phyloP scores from a whole-genome alignment of 2,888 invertebrate species.

The Morpho achilles region DNA sequence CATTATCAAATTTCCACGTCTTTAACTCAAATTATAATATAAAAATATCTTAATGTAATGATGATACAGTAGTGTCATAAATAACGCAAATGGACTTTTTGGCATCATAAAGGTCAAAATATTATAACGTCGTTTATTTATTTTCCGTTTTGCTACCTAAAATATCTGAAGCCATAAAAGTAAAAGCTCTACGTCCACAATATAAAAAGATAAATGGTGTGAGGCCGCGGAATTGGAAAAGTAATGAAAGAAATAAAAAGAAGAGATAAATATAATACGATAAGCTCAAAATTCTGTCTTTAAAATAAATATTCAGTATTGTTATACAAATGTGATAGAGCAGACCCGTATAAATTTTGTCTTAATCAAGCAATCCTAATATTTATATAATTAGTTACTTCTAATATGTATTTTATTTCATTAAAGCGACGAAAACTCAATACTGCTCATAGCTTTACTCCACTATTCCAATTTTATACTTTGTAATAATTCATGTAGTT shows the following conservation, averaged over 20 bases:
- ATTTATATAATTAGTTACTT: too few species aligned
- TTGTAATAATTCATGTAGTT: too few species aligned
- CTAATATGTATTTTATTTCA: too few species aligned
- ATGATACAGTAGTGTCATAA: too few species aligned
- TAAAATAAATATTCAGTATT: conserved; percentile 35
- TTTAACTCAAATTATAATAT: too few species aligned
- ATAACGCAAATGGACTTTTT: background rate
- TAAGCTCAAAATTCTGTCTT: conserved; percentile 30
- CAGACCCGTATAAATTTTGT: too few species aligned
- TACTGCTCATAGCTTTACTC: too few species aligned
- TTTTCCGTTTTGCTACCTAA: background rate
- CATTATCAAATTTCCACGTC: too few species aligned
- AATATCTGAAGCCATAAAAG: conserved; percentile 11
- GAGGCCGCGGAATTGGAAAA: conserved; percentile 26
- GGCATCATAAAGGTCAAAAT: background rate
- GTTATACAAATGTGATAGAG: conserved; percentile 9
- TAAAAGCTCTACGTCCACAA: conserved; percentile 12
- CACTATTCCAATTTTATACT: too few species aligned
- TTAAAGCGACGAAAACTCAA: too few species aligned
- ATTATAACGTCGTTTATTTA: background rate
- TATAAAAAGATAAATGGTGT: conserved; percentile 20
- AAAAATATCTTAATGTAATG: too few species aligned
- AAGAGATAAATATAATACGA: conserved; percentile 30
- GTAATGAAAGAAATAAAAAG: conserved; percentile 23
- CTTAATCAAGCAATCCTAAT: too few species aligned